Base-by-base conservation (phyloP, 2,113 vertebrate genomes). In the Ornithorhynchus anatinus region DNA sequence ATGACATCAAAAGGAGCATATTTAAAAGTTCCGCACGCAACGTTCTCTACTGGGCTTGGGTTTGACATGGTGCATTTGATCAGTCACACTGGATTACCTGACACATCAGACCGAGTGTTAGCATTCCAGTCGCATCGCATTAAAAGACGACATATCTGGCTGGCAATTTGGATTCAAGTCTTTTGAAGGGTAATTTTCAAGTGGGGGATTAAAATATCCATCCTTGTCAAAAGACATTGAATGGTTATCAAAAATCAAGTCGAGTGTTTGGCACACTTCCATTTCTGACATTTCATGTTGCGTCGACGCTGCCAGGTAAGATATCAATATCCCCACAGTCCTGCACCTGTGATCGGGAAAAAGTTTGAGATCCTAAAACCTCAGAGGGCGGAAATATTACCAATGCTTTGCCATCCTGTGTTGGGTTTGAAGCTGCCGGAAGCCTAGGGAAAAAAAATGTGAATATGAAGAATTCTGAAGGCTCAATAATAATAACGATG, bases 111-210 rank as follows among this genome's bases (percentile, higher is more conserved):
- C 66, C 61, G 84, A 86, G 67, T 37, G 23, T 77, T 80, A 87
- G 58, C 60, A 86, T 82, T 87, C 71, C 48, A 80, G 74, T 88
- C 83, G 85, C 65, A 85, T 81, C 73, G 29, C 62, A 85, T 85
- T 88, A 85, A 80, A 84, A 86, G 32, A 81, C 44, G 43, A 77
- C 79, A 76, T 70, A 78, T 80, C 79, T 77, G 43, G 32, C 17
- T 70, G 65, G 79, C 19, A 83, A 82, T 85, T 84, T 90, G 69
- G 71, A 88, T 65, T 84, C 64, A 63, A 77, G 61, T 81, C 81
- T 80, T 86, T 74, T 71, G 75, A 88, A 88, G 69, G 73, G 69
- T 81, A 86, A 83, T 86, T 90, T 90, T 84, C 1, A 0, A 84
- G 59, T 67, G 77, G 47, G 60, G 40, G 74, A 88, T 87, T 89